phyloP scores from a whole-genome alignment of 2,113 vertebrate genomes.

The Marmota monax region DNA sequence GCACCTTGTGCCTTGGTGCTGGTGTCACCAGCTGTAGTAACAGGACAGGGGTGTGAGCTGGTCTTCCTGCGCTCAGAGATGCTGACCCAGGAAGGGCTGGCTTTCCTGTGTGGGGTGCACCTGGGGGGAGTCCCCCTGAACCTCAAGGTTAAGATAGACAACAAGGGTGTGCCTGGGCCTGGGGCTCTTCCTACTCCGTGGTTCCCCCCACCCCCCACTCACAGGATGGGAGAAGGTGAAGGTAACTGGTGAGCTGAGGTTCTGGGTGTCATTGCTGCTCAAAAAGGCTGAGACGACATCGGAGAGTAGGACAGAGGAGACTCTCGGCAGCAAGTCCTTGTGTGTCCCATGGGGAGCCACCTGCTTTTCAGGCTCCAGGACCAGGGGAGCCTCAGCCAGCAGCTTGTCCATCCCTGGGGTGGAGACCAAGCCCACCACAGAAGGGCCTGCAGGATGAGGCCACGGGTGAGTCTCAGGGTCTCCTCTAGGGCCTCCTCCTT shows the following conservation, averaged over 20 bases:
- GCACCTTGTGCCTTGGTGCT: fast-evolving
- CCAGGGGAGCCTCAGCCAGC: conserved; percentile 66
- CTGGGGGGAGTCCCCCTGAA: not conserved
- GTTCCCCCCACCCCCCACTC: not conserved
- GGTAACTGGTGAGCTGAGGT: conserved; percentile 80
- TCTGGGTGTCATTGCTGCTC: conserved; percentile 80
- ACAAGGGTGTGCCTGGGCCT: not conserved
- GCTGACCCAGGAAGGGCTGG: not conserved
- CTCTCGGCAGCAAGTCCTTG: fast-evolving
- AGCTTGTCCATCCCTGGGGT: conserved; percentile 80
- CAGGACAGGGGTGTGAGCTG: not conserved
- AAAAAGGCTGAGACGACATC: conserved; percentile 84
- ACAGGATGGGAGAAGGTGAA: conserved; percentile 85
- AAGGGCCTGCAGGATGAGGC: not conserved
- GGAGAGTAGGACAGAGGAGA: conserved; percentile 84
- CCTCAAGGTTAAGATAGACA: not conserved
- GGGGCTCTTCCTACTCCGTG: not conserved
- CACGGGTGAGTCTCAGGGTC: not conserved
- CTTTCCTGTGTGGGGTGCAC: not conserved
- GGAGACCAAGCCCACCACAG: conserved; percentile 82
- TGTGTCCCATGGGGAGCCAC: not conserved
- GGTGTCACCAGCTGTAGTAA: not conserved
- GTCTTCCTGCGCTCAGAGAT: not conserved
- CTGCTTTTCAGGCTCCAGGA: not conserved
- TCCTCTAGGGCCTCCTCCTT: not conserved